Evolutionary conservation across 2,113 vertebrate species (phyloP).

Genomic region (Dolichallabes microphthalmus): DNA sequence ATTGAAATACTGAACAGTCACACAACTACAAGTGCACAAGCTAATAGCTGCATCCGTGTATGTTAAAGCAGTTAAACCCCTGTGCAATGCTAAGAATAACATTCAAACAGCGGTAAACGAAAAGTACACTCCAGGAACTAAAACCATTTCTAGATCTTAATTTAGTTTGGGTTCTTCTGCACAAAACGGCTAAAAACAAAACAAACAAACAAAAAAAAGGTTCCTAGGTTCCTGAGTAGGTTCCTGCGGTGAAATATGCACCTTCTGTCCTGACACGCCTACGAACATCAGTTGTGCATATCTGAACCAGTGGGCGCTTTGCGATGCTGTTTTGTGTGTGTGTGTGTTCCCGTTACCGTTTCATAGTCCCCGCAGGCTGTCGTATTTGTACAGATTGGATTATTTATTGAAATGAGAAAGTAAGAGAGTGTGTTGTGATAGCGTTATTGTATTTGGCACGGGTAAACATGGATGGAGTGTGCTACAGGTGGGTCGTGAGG

Average conservation of each 20-base stretch:
- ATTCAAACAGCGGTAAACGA: neutral
- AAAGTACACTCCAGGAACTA: neutral
- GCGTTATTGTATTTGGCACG: constrained; percentile 13
- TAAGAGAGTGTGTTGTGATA: constrained; percentile 16
- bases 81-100: neutral
- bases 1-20: neutral
- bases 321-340: neutral
- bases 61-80: neutral
- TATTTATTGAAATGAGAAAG: constrained; percentile 35
- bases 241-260: constrained; percentile 23
- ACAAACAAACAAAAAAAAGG: neutral
- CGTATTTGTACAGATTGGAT: constrained; percentile 41
- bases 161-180: neutral
- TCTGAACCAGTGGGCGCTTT: neutral
- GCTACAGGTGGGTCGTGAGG: constrained; percentile 51
- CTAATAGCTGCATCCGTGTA: neutral
- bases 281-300: neutral
- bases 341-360: neutral
- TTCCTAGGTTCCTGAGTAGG: constrained; percentile 2
- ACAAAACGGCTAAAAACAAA: too few species aligned
- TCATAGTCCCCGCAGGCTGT: neutral
- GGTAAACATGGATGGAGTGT: constrained; percentile 19
- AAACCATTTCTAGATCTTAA: neutral
- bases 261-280: constrained; percentile 1
- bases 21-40: neutral